Evolutionary conservation across 2,888 invertebrate species (phyloP), one percentile per base, ranked within the genome.

Genomic region (Hydroisotoma schaefferi): DNA sequence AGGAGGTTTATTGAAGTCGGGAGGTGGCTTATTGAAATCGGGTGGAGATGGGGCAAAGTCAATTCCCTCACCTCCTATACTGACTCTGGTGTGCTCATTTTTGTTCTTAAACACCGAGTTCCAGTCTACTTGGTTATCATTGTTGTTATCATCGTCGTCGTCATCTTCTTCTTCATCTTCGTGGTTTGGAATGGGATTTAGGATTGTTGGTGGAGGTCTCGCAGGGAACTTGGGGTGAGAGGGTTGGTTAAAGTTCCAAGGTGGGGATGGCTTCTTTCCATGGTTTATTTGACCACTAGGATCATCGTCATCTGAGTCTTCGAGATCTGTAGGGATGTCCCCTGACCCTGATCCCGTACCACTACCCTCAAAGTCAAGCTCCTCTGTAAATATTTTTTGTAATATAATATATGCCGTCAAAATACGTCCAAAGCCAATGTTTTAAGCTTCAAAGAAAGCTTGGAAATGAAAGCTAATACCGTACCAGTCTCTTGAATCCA

Each of bases 401-500:
- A 22, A 56, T 25, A 51, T 27, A 51, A 38, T 5, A 28, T 23
- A 33, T 27, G 8, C 20, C 6, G 44, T 20, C 20, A 43, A 10
- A 43, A 43, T 43, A 43, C n/a, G n/a, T n/a, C n/a, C n/a, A n/a
- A n/a, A n/a, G n/a, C n/a, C n/a, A n/a, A n/a, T n/a, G 15, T 33
- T 33, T 10, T 33, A n/a, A n/a, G n/a, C n/a, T n/a, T n/a, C n/a
- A n/a, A n/a, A n/a, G n/a, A n/a, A n/a, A n/a, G n/a, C n/a, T 10
- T 33, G 6, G 15, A 33, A 33, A 6, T 10, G 15, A 10, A 33
- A 33, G 33, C 18, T 43, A n/a, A 10, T 33, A 10, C 15, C 33
- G 33, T 75, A 82, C 83, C 83, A 73, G 59, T 44, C 58, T 80
- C 80, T 72, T 87, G 87, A 47, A 82, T 81, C 90, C 90, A 92